phyloP scores from a whole-genome alignment of 2,113 vertebrate genomes.

The Labeo rohita region DNA sequence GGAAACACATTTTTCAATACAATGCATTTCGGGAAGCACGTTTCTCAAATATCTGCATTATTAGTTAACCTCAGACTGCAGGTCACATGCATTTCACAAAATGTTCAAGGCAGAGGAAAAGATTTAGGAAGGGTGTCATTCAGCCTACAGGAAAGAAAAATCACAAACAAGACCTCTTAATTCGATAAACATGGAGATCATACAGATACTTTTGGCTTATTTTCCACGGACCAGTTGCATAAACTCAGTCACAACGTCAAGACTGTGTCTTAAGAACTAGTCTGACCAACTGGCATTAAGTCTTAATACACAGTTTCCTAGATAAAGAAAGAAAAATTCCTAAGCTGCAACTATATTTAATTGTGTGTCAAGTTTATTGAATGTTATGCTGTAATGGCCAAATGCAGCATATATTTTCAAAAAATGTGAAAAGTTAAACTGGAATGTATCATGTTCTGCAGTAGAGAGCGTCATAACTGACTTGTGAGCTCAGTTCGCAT shows the following conservation, averaged over 20 bases:
- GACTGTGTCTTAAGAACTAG: not conserved
- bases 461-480: not conserved
- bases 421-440: not conserved
- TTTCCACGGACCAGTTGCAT: not conserved
- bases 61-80: conserved; percentile 72
- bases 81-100: conserved; percentile 70
- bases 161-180: not conserved
- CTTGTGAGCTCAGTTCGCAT: not conserved
- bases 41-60: conserved; percentile 78
- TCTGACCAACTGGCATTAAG: not conserved
- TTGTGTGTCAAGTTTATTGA: not conserved
- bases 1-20: conserved; percentile 83
- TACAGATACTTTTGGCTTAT: not conserved
- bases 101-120: conserved; percentile 72
- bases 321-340: no score
- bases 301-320: not conserved
- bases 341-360: not conserved
- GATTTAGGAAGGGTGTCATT: conserved; percentile 69
- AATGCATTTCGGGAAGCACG: conserved; percentile 75
- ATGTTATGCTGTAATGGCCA: not conserved
- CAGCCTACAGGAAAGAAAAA: conserved; percentile 63
- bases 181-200: not conserved
- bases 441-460: not conserved
- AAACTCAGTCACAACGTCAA: not conserved
- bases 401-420: not conserved